Evolutionary conservation across 92 coral and sea anemone species (phyloP).

Genomic region (Epizoanthus scotinus): DNA sequence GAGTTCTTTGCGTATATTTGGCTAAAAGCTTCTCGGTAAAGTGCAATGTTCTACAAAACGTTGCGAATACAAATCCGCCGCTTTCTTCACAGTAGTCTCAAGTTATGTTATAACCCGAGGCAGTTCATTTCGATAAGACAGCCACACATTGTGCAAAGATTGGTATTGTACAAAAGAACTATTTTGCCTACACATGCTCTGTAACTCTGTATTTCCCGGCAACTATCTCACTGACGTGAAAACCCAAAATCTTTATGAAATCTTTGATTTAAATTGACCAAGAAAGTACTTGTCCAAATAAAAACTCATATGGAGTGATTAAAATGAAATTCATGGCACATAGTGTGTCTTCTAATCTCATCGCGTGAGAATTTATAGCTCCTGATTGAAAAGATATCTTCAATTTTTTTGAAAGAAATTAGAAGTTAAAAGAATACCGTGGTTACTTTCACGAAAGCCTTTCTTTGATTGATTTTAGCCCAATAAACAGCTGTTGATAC

Average conservation of each 20-base stretch:
- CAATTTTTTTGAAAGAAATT: constrained; percentile 38
- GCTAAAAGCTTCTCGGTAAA: constrained; percentile 22
- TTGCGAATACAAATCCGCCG: constrained; percentile 9
- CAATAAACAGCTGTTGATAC: constrained; percentile 35
- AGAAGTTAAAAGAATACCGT: constrained; percentile 41
- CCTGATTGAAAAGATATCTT: constrained; percentile 41
- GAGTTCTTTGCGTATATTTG: constrained; percentile 24
- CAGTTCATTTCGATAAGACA: constrained; percentile 59
- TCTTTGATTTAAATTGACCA: constrained; percentile 47
- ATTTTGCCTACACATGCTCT: constrained; percentile 64
- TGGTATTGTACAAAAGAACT: constrained; percentile 66
- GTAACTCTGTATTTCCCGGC: constrained; percentile 61
- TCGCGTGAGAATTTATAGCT: constrained; percentile 45
- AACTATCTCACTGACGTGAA: constrained; percentile 48
- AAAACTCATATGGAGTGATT: constrained; percentile 39
- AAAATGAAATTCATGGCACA: constrained; percentile 36
- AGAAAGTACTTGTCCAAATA: constrained; percentile 38
- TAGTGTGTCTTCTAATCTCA: constrained; percentile 33
- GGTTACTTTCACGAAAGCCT: constrained; percentile 43
- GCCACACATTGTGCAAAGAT: constrained; percentile 66
- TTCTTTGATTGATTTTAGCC: constrained; percentile 32
- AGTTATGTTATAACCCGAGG: constrained; percentile 90
- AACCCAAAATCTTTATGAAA: constrained; percentile 36
- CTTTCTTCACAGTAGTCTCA: constrained; percentile 46
- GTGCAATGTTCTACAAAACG: constrained; percentile 21